Evolutionary conservation across 2,797 vertebrate species (phyloP).

Genomic region (Varecia variegata): DNA sequence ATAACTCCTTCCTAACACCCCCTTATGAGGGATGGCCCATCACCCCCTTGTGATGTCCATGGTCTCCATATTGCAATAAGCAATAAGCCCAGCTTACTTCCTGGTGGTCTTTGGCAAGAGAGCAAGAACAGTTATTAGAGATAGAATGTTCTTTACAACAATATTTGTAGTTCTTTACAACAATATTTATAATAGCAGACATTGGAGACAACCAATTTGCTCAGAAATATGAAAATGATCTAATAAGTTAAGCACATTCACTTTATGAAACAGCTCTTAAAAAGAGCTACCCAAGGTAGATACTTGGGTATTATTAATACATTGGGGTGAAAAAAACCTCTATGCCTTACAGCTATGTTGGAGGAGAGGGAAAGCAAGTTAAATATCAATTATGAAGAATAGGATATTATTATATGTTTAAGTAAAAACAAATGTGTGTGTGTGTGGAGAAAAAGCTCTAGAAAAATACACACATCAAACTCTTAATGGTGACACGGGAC

Average conservation of each 20-base stretch:
- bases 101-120: background rate
- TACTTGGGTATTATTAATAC: background rate
- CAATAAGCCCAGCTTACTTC: background rate
- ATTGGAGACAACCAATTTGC: background rate
- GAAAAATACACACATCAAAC: background rate
- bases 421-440: background rate
- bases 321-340: background rate
- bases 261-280: background rate
- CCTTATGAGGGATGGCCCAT: background rate
- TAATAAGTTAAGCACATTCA: background rate
- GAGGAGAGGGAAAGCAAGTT: background rate
- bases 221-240: background rate
- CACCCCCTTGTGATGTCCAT: too few species aligned
- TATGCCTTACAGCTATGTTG: background rate
- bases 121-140: background rate
- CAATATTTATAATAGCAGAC: background rate
- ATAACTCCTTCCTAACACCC: background rate
- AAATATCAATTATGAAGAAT: constrained; percentile 8
- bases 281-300: background rate
- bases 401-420: background rate
- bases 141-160: background rate
- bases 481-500: background rate
- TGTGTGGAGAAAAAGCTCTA: background rate
- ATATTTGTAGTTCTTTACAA: background rate
- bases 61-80: background rate